Conservation (phyloP, 2,888 invertebrate genomes). For the Hypomecis punctinalis region DNA sequence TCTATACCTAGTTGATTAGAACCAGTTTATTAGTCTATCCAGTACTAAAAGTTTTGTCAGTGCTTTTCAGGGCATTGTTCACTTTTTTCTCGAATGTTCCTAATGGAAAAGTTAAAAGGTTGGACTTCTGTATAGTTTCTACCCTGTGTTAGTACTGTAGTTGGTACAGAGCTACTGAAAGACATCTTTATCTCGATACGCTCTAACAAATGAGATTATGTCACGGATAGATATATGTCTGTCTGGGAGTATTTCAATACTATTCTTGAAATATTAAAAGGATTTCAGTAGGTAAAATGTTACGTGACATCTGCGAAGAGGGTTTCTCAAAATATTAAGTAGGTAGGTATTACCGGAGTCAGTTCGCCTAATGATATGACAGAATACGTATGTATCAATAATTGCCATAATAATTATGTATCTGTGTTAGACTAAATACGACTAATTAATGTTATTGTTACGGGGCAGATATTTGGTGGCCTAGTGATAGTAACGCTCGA, state of each 20-base stretch:
- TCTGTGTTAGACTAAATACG: not conserved
- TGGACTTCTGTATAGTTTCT: too few relatives aligned
- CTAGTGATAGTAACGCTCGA: too few relatives aligned
- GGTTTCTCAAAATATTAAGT: too few relatives aligned
- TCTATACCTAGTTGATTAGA: too few relatives aligned
- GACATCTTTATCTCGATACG: not conserved
- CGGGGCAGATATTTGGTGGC: too few relatives aligned
- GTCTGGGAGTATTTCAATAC: slow-evolving; percentile 4
- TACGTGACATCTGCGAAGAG: not conserved
- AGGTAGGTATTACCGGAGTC: not conserved
- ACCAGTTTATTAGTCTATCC: too few relatives aligned
- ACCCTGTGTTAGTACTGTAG: not conserved
- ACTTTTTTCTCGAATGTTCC: too few relatives aligned
- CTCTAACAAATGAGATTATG: slow-evolving; percentile 8
- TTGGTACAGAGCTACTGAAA: not conserved
- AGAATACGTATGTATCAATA: not conserved
- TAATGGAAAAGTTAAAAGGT: too few relatives aligned
- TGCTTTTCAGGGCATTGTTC: too few relatives aligned
- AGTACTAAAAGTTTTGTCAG: too few relatives aligned
- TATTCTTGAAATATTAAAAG: not conserved
- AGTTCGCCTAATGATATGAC: not conserved
- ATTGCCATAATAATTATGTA: not conserved
- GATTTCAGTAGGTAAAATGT: not conserved
- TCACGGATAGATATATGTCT: not conserved
- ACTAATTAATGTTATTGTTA: too few relatives aligned